These are phyloP conservation scores for Siphamia tubifer DNA, from an alignment of 2,113 vertebrate species.

Conservation along the genomic window DNA sequence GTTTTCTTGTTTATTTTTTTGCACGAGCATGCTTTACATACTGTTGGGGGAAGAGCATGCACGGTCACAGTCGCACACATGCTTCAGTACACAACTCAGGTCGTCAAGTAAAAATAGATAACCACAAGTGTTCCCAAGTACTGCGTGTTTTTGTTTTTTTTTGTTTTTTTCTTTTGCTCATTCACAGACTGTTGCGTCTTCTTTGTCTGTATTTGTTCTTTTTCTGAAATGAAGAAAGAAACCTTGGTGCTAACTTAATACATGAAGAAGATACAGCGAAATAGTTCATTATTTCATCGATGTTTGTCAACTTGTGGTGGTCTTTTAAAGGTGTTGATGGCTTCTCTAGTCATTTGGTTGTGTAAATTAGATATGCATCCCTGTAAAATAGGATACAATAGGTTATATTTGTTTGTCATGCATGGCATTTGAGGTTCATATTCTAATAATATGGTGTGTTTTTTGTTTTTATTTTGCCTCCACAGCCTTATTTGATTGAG, in stretches of 20 bases:
- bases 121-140: constrained; percentile 3
- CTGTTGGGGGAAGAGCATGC: constrained; percentile 39
- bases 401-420: constrained; percentile 13
- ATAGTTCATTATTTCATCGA: constrained; percentile 1
- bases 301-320: background rate
- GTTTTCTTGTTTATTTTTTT: background rate
- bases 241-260: constrained; percentile 78
- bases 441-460: background rate
- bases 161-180: constrained; percentile 12
- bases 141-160: constrained; percentile 18
- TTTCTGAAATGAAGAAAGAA: constrained; percentile 35
- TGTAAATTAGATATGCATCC: background rate
- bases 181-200: constrained; percentile 29
- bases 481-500: constrained; percentile 56
- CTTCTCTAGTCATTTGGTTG: constrained; percentile 14
- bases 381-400: background rate
- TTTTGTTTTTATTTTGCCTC: constrained; percentile 35
- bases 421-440: constrained; percentile 27
- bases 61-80: constrained; percentile 47
- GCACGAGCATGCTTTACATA: constrained; percentile 58
- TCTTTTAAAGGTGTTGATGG: constrained; percentile 1
- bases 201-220: constrained; percentile 26
- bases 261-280: constrained; percentile 38
- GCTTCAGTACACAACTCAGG: constrained; percentile 70
- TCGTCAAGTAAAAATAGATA: constrained; percentile 37